Evolutionary conservation across 2,888 invertebrate species (phyloP), one percentile per base, ranked within the genome.

Genomic region (Drosophila sordidula): DNA sequence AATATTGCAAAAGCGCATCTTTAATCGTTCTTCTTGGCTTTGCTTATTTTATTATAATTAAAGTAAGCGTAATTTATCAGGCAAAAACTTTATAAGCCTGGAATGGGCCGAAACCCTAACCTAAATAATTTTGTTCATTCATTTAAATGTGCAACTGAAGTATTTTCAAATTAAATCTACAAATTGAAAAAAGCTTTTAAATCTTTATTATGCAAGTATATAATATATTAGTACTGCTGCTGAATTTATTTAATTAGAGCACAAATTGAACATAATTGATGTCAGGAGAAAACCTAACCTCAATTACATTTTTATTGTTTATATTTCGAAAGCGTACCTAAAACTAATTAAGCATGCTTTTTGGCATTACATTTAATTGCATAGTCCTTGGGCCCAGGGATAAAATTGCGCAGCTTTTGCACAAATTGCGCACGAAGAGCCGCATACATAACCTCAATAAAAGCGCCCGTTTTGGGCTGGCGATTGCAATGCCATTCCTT

Each of bases 391-490:
- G 8, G 14, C 14, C 6, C 38, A 39, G 38, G 14, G 38, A 14
- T 39, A 26, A 22, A 39, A 39, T 25, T 32, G 41, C 29, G 12
- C n/a, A 16, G 25, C 9, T 11, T 18, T 59, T 42, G 18, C 34
- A 59, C 16, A 42, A 42, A 4, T 29, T n/a, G n/a, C 14, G 26
- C 26, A 14, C 4, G 11, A 2, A 4, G 2, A n/a, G 9, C 26
- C 25, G 25, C 59, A 59, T 16, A 47, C 36, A 63, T 57, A 61
- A 45, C 34, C 47, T 36, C 51, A 51, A 59, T 62, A 50, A 25
- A 16, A 29, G 39, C n/a, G 11, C 14, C 49, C 34, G 44, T 54
- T 44, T 34, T 44, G 34, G 22, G 2, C 4, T 8, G 11, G 29
- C 38, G 47, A 39, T 41, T 26, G 18, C 36, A 18, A 55, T 66